These are phyloP conservation scores for Melanotaenia maccullochi DNA, from an alignment of 2,797 vertebrate genomes.

Conservation along the genomic window DNA sequence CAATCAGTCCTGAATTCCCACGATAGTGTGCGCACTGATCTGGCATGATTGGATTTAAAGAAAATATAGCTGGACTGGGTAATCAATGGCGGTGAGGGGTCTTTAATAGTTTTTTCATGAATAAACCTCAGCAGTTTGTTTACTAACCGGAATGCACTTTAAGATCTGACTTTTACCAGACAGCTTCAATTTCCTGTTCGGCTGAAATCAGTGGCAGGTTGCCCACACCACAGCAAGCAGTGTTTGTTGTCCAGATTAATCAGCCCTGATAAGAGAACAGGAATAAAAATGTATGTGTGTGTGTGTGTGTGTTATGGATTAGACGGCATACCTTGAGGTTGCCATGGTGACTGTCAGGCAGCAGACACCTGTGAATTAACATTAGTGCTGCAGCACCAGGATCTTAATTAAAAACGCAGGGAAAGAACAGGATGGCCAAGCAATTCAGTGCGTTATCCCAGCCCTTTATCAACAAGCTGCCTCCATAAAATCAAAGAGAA, in stretches of 20 bases:
- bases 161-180: constrained; percentile 56
- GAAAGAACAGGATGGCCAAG: constrained; percentile 54
- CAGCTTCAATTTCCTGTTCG: constrained; percentile 62
- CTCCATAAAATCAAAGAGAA: constrained; percentile 78
- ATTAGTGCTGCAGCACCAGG: constrained; percentile 68
- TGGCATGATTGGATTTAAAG: constrained; percentile 11
- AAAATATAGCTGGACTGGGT: constrained; percentile 8
- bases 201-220: constrained; percentile 50
- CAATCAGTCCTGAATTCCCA: constrained; percentile 1
- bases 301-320: constrained; percentile 54
- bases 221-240: constrained; percentile 30
- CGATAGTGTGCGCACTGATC: neutral
- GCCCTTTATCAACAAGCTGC: constrained; percentile 71
- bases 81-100: constrained; percentile 21
- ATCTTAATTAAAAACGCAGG: constrained; percentile 80
- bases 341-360: constrained; percentile 80
- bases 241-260: constrained; percentile 78
- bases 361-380: constrained; percentile 85
- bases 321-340: constrained; percentile 77
- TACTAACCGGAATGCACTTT: constrained; percentile 51
- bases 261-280: constrained; percentile 65
- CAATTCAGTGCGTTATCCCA: constrained; percentile 48
- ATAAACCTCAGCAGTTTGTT: constrained; percentile 53
- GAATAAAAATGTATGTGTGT: constrained; percentile 23
- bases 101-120: constrained; percentile 44